phyloP scores from a whole-genome alignment of 2,888 invertebrate species.

The Acanthosepion esculentum region DNA sequence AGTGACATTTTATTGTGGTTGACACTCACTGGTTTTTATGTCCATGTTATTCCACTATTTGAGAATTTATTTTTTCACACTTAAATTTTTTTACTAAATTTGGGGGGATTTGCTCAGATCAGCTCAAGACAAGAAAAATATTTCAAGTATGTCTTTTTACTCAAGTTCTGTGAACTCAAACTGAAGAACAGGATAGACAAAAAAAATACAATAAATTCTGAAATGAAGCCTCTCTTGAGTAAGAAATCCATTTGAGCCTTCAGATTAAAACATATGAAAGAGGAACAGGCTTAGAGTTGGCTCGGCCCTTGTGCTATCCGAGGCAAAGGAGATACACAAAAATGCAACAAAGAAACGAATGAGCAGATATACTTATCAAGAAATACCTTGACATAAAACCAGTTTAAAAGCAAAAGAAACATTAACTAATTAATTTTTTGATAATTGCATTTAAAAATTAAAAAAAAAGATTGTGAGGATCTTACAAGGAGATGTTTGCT shows the following conservation, averaged over 20 bases:
- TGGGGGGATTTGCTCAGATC: conserved; percentile 38
- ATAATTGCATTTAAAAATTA: background rate
- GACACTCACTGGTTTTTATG: background rate
- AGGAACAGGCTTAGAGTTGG: conserved; percentile 1
- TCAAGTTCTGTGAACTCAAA: background rate
- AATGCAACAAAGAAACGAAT: background rate
- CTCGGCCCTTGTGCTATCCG: conserved; percentile 23
- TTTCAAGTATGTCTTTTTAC: background rate
- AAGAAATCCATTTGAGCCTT: background rate
- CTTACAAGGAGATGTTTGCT: conserved; percentile 25
- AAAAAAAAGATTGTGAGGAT: background rate
- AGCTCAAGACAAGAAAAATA: background rate
- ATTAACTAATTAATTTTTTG: background rate
- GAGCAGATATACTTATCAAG: background rate
- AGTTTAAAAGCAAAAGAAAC: background rate
- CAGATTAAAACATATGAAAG: background rate
- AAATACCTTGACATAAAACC: conserved; percentile 12
- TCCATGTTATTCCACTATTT: conserved; percentile 35
- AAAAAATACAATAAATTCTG: background rate
- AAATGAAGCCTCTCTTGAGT: background rate
- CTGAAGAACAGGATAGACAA: background rate
- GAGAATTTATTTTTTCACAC: conserved; percentile 41
- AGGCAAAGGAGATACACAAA: conserved; percentile 21
- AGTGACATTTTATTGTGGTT: conserved; percentile 42
- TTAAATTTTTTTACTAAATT: conserved; percentile 39